Evolutionary conservation across 2,113 vertebrate species (phyloP), one percentile per base, ranked within the genome.

Genomic region (Nymphicus hollandicus): DNA sequence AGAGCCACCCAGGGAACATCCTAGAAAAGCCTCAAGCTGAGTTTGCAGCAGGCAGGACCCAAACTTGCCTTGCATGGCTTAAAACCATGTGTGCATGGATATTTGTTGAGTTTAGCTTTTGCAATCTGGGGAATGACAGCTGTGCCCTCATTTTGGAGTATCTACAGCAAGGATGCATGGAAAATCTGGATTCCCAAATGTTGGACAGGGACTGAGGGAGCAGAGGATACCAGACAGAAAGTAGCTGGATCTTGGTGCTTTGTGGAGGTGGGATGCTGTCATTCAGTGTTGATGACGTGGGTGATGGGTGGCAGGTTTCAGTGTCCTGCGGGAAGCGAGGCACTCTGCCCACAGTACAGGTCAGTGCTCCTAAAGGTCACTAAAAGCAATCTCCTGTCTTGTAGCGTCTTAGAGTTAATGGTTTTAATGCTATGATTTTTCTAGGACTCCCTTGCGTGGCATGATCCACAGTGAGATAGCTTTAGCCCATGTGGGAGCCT

Each of bases 21-120:
- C 22, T 55, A n/a, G 37, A 20, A 56, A 46, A 39, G 5, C 58
- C 31, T 33, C 23, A 11, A 56, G 81, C 77, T 44, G 60, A 9
- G 23, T 31, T 44, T 24, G 70, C 35, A 63, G 56, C 55, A 61
- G 50, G 4, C 20, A 27, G 31, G 28, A 46, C 22, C 33, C 65
- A 22, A 13, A 44, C 37, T 28, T 63, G 37, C 47, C 39, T 41
- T 53, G 61, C 24, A 0, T 2, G 22, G 46, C 64, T 5, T 0
- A 61, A 64, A 65, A 17, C 27, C 37, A 17, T 0, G 0, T 1
- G 24, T 31, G 10, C 6, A 1, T 0, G 13, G 41, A 2, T 50
- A 52, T 79, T 82, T n/a, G 25, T 47, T 49, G 18, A 41, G 43
- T 19, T 63, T 39, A 17, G 33, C 16, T 69, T 9, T 19, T 43